Percentiles rank a stretch among this genome's conserved stretches.
Evolutionary conservation across 2,113 vertebrate genomes (phyloP).

Genomic region (Hippolais icterina): DNA sequence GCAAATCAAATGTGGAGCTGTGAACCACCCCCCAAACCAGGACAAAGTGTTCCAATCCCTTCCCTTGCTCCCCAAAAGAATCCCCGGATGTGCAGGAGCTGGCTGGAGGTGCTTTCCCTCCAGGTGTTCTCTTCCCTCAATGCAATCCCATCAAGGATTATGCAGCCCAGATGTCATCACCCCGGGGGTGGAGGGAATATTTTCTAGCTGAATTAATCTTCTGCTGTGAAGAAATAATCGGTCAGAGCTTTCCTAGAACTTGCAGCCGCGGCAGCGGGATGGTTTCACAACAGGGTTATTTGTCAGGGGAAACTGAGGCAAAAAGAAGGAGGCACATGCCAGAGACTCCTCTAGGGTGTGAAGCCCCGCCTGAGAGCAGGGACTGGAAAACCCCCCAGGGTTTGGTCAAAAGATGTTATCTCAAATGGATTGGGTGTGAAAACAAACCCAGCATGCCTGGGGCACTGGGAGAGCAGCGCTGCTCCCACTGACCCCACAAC

Average conservation of each 20-base stretch:
- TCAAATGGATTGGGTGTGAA: accelerated
- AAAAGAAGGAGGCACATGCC: background rate
- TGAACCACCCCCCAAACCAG: background rate
- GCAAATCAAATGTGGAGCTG: background rate
- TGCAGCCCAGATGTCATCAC: background rate
- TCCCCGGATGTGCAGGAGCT: accelerated
- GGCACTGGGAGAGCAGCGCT: background rate
- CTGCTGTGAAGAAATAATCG: background rate
- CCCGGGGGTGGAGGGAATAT: background rate
- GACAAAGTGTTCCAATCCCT: background rate
- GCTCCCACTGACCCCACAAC: accelerated
- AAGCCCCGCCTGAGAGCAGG: background rate
- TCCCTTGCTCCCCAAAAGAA: background rate
- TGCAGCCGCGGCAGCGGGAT: background rate
- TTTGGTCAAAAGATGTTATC: background rate
- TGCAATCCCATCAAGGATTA: background rate
- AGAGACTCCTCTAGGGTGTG: background rate
- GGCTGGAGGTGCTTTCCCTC: background rate
- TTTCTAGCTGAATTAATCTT: background rate
- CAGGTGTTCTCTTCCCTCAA: background rate
- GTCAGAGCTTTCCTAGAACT: background rate
- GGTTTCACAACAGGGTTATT: background rate
- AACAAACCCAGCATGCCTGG: background rate
- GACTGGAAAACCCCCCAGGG: background rate
- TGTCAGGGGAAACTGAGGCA: conserved; percentile 2